These are phyloP conservation scores for Canis aureus DNA, from an alignment of 2,113 vertebrate species.

Conservation along the genomic window DNA sequence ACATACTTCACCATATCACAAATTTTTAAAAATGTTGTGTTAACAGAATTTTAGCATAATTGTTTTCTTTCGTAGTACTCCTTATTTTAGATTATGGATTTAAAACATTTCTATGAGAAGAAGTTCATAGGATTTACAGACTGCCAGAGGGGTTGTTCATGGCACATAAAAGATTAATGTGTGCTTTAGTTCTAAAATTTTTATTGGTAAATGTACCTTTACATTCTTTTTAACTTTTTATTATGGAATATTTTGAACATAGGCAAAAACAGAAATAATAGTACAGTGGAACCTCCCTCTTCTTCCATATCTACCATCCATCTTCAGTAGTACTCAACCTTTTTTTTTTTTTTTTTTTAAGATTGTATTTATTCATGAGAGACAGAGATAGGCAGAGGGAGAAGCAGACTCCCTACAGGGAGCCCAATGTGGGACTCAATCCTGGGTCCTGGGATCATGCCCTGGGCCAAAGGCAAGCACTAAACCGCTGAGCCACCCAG, in stretches of 20 bases:
- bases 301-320: neutral
- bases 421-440: no score
- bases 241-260: constrained; percentile 1
- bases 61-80: neutral
- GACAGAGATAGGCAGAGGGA: no score
- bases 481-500: no score
- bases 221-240: neutral
- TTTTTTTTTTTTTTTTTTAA: no score
- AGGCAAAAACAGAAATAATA: neutral
- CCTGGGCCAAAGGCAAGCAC: no score
- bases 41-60: constrained; percentile 23
- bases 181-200: neutral
- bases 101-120: neutral
- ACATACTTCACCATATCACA: neutral
- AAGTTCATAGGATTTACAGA: neutral
- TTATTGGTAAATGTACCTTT: neutral
- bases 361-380: no score
- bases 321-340: neutral
- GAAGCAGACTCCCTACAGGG: no score
- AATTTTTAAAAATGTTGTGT: neutral
- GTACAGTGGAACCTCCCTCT: neutral
- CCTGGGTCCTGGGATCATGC: no score
- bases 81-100: neutral
- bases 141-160: neutral
- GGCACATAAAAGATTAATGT: neutral